These are phyloP conservation scores for Mercenaria mercenaria DNA, from an alignment of 1,140 invertebrate species.

Conservation along the genomic window DNA sequence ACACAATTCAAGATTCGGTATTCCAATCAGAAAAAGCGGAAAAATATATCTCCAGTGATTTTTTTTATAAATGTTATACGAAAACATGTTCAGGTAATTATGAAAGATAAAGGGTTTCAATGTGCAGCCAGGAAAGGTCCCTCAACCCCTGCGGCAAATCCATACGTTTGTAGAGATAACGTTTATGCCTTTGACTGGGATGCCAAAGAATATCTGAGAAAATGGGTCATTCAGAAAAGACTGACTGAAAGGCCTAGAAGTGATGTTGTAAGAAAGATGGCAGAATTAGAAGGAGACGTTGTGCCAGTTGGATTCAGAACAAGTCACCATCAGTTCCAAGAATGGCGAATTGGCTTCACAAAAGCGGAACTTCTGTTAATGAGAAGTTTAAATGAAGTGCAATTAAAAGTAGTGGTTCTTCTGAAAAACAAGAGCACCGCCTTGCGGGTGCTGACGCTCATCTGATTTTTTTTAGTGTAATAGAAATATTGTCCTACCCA, in stretches of 20 bases:
- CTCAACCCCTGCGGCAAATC: not conserved
- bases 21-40: not conserved
- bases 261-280: not conserved
- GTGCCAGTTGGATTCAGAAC: not conserved
- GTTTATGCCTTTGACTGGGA: not conserved
- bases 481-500: no score
- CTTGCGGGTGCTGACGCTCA: no score
- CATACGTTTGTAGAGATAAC: not conserved
- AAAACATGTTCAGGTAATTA: not conserved
- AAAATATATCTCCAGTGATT: not conserved
- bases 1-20: not conserved
- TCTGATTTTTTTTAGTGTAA: no score
- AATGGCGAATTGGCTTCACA: slow-evolving; percentile 1
- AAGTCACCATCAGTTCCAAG: not conserved
- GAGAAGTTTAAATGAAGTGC: not conserved
- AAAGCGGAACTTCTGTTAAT: not conserved
- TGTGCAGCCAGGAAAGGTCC: not conserved
- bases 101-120: not conserved
- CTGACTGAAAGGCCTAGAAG: not conserved
- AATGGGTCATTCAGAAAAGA: not conserved
- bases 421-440: no score
- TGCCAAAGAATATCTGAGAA: not conserved
- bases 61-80: not conserved
- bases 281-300: not conserved
- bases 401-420: not conserved